A percentile compares a stretch with the other conserved stretches of the same genome.
Evolutionary conservation across 2,113 vertebrate species (phyloP).

Genomic region (Pedionomus torquatus): DNA sequence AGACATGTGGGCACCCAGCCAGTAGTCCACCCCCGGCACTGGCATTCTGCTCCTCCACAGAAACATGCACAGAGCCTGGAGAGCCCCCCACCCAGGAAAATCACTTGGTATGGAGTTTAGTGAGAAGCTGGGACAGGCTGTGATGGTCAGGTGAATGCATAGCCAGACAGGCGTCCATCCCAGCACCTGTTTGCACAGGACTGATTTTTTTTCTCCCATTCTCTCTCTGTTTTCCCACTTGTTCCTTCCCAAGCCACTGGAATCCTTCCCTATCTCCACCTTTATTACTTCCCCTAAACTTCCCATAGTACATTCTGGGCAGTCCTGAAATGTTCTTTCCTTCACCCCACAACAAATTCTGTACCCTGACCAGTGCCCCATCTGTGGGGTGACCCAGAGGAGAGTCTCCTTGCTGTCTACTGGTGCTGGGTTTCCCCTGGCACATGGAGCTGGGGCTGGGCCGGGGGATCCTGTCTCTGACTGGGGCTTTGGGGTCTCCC

Average conservation of each 20-base stretch:
- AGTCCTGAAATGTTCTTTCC: neutral
- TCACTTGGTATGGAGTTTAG: no score
- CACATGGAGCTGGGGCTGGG: fast-evolving
- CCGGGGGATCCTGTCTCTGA: neutral
- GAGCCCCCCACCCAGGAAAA: no score
- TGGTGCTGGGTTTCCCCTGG: neutral
- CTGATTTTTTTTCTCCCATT: neutral
- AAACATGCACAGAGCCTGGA: no score
- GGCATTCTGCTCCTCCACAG: no score
- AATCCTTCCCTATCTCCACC: neutral
- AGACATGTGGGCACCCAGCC: no score
- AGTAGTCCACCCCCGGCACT: no score
- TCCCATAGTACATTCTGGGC: neutral
- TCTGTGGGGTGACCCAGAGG: neutral
- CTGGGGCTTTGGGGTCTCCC: neutral
- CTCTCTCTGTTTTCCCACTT: neutral
- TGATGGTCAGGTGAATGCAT: no score
- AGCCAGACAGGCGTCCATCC: neutral
- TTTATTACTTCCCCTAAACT: neutral
- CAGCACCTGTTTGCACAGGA: neutral
- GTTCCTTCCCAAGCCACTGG: neutral
- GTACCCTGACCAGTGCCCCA: fast-evolving
- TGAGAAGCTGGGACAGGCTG: no score
- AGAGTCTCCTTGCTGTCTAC: neutral
- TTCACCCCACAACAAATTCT: neutral